Percentiles rank a stretch among this genome's conserved stretches.
These are phyloP conservation scores for Linepithema humile DNA, from an alignment of 1,140 invertebrate genomes.

Conservation along the genomic window DNA sequence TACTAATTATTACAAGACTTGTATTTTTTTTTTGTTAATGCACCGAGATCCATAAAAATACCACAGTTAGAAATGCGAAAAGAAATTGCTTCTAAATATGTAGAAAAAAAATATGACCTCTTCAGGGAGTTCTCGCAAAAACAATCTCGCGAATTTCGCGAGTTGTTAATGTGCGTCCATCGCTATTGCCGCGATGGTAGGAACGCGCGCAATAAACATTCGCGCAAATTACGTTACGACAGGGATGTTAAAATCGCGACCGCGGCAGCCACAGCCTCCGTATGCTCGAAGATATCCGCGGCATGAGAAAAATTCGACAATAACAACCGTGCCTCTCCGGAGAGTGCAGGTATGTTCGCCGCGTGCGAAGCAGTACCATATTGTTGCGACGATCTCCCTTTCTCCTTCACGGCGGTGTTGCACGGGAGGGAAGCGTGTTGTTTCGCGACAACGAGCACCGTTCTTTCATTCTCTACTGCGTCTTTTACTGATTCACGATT, in stretches of 20 bases:
- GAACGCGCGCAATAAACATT: conserved; percentile 27
- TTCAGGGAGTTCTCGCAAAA: background rate
- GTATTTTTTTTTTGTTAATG: background rate
- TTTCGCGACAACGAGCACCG: conserved; percentile 24
- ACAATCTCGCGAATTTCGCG: background rate
- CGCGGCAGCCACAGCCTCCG: background rate
- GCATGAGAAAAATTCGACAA: conserved; percentile 68
- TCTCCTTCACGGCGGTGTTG: conserved; percentile 26
- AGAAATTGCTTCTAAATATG: background rate
- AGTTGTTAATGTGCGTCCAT: background rate
- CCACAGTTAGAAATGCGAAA: background rate
- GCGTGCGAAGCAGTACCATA: conserved; percentile 68
- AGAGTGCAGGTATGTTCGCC: conserved; percentile 60
- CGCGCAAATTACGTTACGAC: conserved; percentile 40
- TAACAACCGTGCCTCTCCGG: conserved; percentile 30
- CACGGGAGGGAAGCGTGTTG: background rate
- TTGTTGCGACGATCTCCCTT: conserved; percentile 46
- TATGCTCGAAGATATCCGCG: conserved; percentile 56
- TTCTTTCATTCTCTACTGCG: background rate
- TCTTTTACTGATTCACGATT: conserved; percentile 16
- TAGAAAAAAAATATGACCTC: background rate
- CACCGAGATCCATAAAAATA: background rate
- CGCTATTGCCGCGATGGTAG: background rate
- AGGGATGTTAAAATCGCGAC: conserved; percentile 36
- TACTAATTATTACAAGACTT: too few species aligned